These are phyloP conservation scores for Drosophila rufa DNA, from an alignment of 1,140 invertebrate species.

Conservation along the genomic window DNA sequence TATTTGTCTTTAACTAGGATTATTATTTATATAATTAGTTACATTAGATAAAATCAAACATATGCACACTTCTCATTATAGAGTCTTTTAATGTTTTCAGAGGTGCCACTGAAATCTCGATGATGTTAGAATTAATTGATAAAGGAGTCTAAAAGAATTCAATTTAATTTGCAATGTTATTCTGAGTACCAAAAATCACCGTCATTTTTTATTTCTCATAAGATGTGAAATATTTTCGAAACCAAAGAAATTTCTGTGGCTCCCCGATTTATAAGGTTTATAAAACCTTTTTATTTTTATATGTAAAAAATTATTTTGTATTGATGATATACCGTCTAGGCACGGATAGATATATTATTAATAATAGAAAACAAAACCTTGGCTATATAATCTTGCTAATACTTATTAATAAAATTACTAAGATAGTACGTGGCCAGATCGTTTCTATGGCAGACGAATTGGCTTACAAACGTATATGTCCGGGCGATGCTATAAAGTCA, in stretches of 20 bases:
- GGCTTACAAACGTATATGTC: neutral
- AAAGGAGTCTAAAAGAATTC: no score
- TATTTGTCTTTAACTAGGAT: slow-evolving; percentile 8
- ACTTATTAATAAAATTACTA: neutral
- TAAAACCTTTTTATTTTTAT: neutral
- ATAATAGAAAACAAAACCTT: no score
- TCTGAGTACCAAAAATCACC: no score
- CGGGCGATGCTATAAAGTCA: neutral
- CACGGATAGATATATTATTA: neutral
- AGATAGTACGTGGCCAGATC: neutral
- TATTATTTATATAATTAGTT: neutral
- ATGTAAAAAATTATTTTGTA: neutral
- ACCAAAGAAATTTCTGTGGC: neutral
- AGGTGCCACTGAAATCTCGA: neutral
- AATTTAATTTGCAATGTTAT: no score
- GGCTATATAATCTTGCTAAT: neutral
- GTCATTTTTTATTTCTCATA: no score
- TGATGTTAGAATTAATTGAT: neutral
- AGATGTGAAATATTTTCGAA: no score
- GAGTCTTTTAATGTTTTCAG: neutral
- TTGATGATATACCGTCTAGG: slow-evolving; percentile 3
- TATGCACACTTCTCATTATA: neutral
- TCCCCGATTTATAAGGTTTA: neutral
- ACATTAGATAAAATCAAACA: slow-evolving; percentile 5
- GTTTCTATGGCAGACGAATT: neutral